Evolutionary conservation across 2,888 invertebrate genomes (phyloP).

Genomic region (Coleophora deauratella): DNA sequence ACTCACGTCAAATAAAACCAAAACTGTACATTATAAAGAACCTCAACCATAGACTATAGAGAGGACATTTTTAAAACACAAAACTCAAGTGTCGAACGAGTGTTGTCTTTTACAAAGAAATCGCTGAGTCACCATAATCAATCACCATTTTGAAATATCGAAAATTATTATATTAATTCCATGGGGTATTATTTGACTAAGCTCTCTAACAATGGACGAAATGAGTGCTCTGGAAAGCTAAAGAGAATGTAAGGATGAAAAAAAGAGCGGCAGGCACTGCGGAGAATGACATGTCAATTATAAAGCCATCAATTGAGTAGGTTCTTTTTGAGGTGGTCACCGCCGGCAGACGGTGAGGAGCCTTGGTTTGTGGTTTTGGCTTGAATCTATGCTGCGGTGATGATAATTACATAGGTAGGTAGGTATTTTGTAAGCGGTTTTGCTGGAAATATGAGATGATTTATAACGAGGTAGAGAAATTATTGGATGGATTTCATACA

Average conservation of each 20-base stretch:
- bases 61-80: slow-evolving; percentile 22
- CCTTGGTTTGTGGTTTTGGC: slow-evolving; percentile 17
- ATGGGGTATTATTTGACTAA: slow-evolving; percentile 66
- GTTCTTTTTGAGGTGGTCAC: slow-evolving; percentile 17
- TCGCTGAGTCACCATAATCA: slow-evolving; percentile 63
- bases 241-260: slow-evolving; percentile 32
- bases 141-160: slow-evolving; percentile 65
- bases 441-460: no score
- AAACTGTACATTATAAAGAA: slow-evolving; percentile 18
- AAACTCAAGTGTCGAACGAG: slow-evolving; percentile 21
- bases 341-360: slow-evolving; percentile 45
- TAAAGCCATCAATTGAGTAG: slow-evolving; percentile 52
- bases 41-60: slow-evolving; percentile 27
- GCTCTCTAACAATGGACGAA: slow-evolving; percentile 51
- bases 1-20: neutral
- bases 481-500: no score
- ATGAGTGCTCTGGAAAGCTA: slow-evolving; percentile 51
- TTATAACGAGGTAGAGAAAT: no score
- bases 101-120: slow-evolving; percentile 31
- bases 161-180: slow-evolving; percentile 70
- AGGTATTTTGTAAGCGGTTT: no score
- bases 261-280: slow-evolving; percentile 32
- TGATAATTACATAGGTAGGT: no score
- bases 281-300: slow-evolving; percentile 68
- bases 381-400: no score